These are phyloP conservation scores for Selene dorsalis DNA, from an alignment of 2,797 vertebrate genomes.

Conservation along the genomic window DNA sequence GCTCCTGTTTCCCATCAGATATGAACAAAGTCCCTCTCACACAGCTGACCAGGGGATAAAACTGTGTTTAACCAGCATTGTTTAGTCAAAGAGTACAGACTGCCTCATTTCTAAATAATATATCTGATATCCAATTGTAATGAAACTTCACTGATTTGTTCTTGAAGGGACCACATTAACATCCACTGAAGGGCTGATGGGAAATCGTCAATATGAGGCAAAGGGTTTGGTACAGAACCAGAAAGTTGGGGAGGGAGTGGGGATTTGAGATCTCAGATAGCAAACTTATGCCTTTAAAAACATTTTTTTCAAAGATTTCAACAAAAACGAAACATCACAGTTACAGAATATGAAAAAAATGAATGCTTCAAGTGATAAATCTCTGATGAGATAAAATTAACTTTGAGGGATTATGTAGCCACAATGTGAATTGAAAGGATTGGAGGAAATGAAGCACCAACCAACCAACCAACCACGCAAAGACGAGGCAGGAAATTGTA, in stretches of 20 bases:
- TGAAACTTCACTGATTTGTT: not conserved
- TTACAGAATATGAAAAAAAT: not conserved
- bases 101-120: not conserved
- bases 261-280: not conserved
- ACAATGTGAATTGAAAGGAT: not conserved
- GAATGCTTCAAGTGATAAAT: no score
- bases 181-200: not conserved
- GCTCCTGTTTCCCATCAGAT: slow-evolving; percentile 40
- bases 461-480: no score
- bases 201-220: not conserved
- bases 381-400: no score
- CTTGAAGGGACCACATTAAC: not conserved
- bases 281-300: not conserved
- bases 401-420: not conserved
- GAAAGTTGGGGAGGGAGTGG: not conserved
- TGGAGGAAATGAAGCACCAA: not conserved
- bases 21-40: not conserved
- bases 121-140: not conserved
- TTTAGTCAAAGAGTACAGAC: not conserved
- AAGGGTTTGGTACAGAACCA: not conserved
- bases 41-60: not conserved
- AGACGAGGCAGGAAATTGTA: not conserved
- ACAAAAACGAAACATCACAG: not conserved
- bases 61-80: not conserved
- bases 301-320: not conserved